A percentile compares a stretch with the other conserved stretches of the same genome.
phyloP scores from a whole-genome alignment of 2,113 vertebrate genomes.

The Kryptolebias marmoratus region DNA sequence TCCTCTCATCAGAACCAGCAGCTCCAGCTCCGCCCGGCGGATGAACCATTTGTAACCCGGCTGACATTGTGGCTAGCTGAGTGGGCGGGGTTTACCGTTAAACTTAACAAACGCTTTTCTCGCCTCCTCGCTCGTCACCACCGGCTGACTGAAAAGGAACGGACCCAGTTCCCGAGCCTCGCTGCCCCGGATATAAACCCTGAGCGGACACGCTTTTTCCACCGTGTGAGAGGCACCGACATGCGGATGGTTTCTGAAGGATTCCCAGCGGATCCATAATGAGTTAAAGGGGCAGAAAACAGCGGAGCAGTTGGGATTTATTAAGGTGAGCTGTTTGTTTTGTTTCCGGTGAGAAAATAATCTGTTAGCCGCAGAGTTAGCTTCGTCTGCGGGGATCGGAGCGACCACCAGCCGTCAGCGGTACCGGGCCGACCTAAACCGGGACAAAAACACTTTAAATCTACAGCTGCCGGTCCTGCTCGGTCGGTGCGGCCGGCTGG shows the following conservation, averaged over 20 bases:
- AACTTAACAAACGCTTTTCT: too few species aligned
- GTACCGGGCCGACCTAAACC: conserved; percentile 10
- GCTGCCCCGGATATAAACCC: conserved; percentile 56
- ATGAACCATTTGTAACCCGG: too few species aligned
- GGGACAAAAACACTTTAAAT: neutral
- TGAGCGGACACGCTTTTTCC: conserved; percentile 66
- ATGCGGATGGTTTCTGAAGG: conserved; percentile 20
- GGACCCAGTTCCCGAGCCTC: conserved; percentile 54
- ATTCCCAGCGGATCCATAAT: conserved; percentile 1
- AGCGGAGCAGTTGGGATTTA: neutral
- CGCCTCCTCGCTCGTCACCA: too few species aligned
- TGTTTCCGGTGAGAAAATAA: neutral
- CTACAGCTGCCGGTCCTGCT: fast-evolving
- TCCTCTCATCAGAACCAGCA: too few species aligned
- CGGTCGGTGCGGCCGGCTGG: fast-evolving
- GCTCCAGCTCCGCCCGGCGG: too few species aligned
- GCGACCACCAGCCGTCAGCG: neutral
- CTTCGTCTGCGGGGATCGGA: neutral
- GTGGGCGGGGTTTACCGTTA: too few species aligned
- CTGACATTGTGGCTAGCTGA: too few species aligned
- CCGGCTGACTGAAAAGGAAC: too few species aligned
- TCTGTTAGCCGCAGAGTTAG: neutral
- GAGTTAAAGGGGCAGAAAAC: neutral
- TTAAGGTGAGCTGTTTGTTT: conserved; percentile 14
- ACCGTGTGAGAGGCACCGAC: conserved; percentile 22